Conservation (phyloP, 2,888 invertebrate species). For the Eurois occulta region DNA sequence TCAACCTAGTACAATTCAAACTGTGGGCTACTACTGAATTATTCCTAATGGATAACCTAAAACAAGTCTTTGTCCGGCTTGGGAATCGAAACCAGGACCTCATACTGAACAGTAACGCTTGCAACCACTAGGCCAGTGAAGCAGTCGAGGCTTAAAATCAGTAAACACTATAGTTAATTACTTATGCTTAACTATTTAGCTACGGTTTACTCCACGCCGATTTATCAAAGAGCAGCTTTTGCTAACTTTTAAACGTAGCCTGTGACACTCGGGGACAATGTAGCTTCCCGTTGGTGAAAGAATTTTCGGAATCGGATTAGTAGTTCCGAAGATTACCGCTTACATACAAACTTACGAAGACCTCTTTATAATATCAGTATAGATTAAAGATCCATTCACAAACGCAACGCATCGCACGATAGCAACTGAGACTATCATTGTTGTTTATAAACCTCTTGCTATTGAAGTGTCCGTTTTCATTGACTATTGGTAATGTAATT, state of each 20-base stretch:
- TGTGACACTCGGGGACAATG: too few species aligned
- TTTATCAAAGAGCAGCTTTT: background rate
- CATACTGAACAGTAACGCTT: too few species aligned
- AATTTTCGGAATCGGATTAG: too few species aligned
- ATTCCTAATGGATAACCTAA: background rate
- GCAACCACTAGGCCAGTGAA: background rate
- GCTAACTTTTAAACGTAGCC: too few species aligned
- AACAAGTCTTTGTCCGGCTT: background rate
- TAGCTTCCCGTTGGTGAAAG: too few species aligned
- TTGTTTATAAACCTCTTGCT: constrained; percentile 9
- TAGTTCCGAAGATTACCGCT: too few species aligned
- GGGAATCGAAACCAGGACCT: background rate
- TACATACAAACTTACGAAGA: too few species aligned
- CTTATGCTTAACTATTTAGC: background rate
- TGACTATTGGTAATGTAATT: constrained; percentile 31
- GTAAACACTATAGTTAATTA: background rate
- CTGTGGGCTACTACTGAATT: background rate
- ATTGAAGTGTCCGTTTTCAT: constrained; percentile 35
- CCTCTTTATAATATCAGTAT: background rate
- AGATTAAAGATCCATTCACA: constrained; percentile 1
- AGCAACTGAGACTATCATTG: constrained; percentile 14
- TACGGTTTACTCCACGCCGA: background rate
- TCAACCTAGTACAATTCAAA: background rate
- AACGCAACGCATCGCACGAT: background rate
- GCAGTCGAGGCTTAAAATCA: background rate